phyloP scores from a whole-genome alignment of 2,113 vertebrate genomes.

The Platichthys stellatus region DNA sequence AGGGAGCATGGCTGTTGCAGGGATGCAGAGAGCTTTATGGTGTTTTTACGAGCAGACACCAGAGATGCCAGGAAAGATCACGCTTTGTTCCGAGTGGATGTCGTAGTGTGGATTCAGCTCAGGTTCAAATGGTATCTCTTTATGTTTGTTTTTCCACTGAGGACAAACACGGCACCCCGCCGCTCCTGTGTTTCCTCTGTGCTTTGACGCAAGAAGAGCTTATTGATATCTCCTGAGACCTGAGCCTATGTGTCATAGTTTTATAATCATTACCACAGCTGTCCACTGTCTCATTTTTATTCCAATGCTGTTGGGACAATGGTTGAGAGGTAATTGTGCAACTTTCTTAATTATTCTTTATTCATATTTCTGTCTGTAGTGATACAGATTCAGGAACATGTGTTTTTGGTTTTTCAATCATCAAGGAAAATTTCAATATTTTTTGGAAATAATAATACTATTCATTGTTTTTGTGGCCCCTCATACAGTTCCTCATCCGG shows the following conservation, averaged over 20 bases:
- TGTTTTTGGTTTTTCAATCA: neutral
- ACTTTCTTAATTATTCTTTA: neutral
- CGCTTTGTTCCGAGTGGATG: slow-evolving; percentile 57
- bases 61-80: slow-evolving; percentile 40
- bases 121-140: slow-evolving; percentile 49
- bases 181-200: slow-evolving; percentile 18
- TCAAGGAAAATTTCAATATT: neutral
- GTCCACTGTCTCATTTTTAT: slow-evolving; percentile 17
- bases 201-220: slow-evolving; percentile 51
- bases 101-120: slow-evolving; percentile 52
- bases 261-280: slow-evolving; percentile 13
- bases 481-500: slow-evolving; percentile 11
- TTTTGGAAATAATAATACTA: slow-evolving; percentile 5
- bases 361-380: neutral
- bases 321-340: neutral
- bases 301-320: neutral
- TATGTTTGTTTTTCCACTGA: slow-evolving; percentile 73
- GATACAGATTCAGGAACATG: neutral
- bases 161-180: slow-evolving; percentile 40
- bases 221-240: slow-evolving; percentile 22
- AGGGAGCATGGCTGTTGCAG: slow-evolving; percentile 3
- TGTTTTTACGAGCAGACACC: slow-evolving; percentile 52
- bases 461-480: neutral
- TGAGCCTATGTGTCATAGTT: slow-evolving; percentile 19
- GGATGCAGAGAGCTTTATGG: slow-evolving; percentile 60